These are phyloP conservation scores for Chrysolophus pictus DNA, from an alignment of 2,797 vertebrate species.

Conservation along the genomic window DNA sequence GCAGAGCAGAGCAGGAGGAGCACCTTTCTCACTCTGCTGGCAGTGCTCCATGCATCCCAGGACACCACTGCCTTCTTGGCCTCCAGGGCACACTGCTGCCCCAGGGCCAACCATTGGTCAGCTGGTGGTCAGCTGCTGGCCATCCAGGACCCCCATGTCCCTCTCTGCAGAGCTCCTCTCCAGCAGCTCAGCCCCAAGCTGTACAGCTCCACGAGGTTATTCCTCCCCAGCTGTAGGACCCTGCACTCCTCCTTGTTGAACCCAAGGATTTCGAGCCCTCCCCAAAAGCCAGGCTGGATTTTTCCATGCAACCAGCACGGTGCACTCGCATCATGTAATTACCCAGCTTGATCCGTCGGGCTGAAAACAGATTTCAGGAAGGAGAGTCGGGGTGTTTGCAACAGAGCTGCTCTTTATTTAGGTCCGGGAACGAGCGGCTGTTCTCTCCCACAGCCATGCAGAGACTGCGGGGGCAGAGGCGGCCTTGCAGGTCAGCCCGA, in stretches of 20 bases:
- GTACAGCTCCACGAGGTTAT: no score
- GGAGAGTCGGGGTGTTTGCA: background rate
- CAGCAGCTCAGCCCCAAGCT: background rate
- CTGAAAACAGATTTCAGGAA: conserved; percentile 26
- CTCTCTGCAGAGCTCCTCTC: background rate
- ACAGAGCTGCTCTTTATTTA: conserved; percentile 62
- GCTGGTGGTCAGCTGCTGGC: no score
- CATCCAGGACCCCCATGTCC: background rate
- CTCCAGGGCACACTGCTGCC: background rate
- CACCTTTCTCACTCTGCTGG: no score
- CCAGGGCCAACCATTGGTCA: background rate
- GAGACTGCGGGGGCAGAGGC: conserved; percentile 31
- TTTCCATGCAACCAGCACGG: background rate
- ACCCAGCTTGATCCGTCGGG: conserved; percentile 29
- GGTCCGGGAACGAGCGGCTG: conserved; percentile 35
- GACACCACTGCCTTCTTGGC: background rate
- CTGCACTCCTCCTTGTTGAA: background rate
- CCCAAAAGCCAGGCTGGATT: background rate
- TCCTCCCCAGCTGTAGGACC: no score
- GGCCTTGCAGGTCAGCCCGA: conserved; percentile 31
- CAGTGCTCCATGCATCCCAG: background rate
- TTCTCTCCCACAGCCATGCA: background rate
- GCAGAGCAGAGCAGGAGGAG: background rate
- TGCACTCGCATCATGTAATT: background rate
- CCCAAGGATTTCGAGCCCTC: background rate